Conservation (phyloP, 2,888 invertebrate species). For the Andrena trimmerana region DNA sequence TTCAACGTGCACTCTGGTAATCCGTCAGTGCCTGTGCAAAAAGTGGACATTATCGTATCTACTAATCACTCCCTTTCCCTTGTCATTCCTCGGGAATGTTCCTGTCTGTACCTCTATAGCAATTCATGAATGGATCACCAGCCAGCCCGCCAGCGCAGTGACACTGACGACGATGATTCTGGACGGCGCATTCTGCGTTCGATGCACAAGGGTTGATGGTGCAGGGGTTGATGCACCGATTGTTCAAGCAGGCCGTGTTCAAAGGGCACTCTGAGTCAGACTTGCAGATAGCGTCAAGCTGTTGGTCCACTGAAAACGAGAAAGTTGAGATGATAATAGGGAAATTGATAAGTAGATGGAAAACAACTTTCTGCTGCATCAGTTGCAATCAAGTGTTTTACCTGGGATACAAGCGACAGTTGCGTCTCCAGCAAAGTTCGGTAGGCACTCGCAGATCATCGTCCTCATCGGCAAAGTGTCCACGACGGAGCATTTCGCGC, state of each 20-base stretch:
- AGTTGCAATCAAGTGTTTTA: slow-evolving; percentile 81
- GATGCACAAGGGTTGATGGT: slow-evolving; percentile 90
- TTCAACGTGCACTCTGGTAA: slow-evolving; percentile 90
- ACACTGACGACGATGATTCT: slow-evolving; percentile 92
- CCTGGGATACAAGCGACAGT: slow-evolving; percentile 93
- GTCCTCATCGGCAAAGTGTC: slow-evolving; percentile 95
- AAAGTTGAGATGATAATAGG: background rate
- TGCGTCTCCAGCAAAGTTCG: slow-evolving; percentile 94
- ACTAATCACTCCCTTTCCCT: background rate
- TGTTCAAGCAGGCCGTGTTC: slow-evolving; percentile 90
- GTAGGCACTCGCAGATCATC: slow-evolving; percentile 94
- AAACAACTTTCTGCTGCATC: background rate
- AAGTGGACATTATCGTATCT: background rate
- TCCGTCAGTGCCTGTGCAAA: slow-evolving; percentile 83
- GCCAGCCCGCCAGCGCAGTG: slow-evolving; percentile 90
- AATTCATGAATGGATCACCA: slow-evolving; percentile 94
- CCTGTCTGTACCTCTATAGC: slow-evolving; percentile 86
- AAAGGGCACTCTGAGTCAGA: slow-evolving; percentile 90
- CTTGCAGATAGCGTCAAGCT: slow-evolving; percentile 88
- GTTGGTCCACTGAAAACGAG: slow-evolving; percentile 73
- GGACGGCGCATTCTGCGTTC: slow-evolving; percentile 92
- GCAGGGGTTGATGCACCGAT: slow-evolving; percentile 92
- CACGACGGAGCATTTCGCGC: slow-evolving; percentile 93
- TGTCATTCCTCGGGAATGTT: slow-evolving; percentile 25
- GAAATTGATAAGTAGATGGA: background rate